Percentiles rank a stretch among this genome's conserved stretches.
Evolutionary conservation across 37 sponge, comb jelly and placozoan genomes (phyloP).

Genomic region (Geodia barretti): DNA sequence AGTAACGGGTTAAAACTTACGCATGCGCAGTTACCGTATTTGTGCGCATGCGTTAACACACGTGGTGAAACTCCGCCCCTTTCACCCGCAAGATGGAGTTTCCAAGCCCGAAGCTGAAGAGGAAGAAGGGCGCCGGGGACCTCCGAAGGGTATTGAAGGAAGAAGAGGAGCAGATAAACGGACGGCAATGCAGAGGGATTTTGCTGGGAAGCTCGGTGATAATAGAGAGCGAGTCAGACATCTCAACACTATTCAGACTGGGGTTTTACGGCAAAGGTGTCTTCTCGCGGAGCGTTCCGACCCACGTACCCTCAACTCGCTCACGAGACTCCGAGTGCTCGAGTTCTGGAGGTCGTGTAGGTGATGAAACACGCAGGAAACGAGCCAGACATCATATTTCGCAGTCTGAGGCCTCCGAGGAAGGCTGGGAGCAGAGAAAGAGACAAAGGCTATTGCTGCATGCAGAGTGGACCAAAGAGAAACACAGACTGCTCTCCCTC

Average conservation of each 20-base stretch:
- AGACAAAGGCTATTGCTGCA: conserved; percentile 12
- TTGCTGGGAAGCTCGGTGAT: conserved; percentile 16
- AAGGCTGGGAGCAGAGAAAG: neutral
- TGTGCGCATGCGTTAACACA: conserved; percentile 5
- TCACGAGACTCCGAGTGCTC: neutral
- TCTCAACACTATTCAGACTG: neutral
- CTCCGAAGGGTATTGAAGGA: neutral
- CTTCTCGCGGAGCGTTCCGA: conserved; percentile 36
- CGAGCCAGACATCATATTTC: neutral
- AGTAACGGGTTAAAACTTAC: neutral
- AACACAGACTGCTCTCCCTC: neutral
- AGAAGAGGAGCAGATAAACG: neutral
- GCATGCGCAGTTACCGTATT: neutral
- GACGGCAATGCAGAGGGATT: conserved; percentile 26
- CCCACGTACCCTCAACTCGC: neutral
- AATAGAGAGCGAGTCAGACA: neutral
- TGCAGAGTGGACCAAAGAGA: conserved; percentile 20
- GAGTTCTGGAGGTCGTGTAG: neutral
- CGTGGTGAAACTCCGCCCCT: no score
- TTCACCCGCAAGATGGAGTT: neutral
- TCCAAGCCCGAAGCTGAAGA: neutral
- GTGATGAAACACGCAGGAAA: neutral
- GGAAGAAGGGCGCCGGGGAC: neutral
- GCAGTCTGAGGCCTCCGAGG: neutral
- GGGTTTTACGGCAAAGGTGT: conserved; percentile 60